Evolutionary conservation across 2,888 invertebrate species (phyloP).

Genomic region (Macrosoma leucophasiata): DNA sequence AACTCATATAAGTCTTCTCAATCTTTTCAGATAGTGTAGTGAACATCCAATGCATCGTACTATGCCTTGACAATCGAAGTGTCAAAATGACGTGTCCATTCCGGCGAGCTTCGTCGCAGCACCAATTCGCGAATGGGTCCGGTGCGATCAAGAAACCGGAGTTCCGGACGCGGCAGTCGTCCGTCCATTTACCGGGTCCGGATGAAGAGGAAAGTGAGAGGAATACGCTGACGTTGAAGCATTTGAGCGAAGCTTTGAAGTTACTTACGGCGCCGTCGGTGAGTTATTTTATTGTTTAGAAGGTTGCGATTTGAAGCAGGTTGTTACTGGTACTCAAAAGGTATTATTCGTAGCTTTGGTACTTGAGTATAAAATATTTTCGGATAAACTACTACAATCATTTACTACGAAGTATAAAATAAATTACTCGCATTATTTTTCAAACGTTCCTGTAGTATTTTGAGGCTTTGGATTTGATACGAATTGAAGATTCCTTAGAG

Average conservation of each 20-base stretch:
- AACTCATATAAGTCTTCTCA: slow-evolving; percentile 18
- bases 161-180: slow-evolving; percentile 78
- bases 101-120: slow-evolving; percentile 72
- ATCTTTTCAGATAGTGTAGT: slow-evolving; percentile 12
- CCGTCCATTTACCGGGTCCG: slow-evolving; percentile 77
- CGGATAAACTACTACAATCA: too few relatives aligned
- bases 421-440: too few relatives aligned
- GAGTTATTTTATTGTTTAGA: slow-evolving; percentile 45
- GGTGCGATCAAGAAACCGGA: slow-evolving; percentile 56
- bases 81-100: slow-evolving; percentile 73
- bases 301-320: too few relatives aligned
- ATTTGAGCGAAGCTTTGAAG: slow-evolving; percentile 87
- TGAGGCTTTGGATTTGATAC: too few relatives aligned
- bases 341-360: too few relatives aligned
- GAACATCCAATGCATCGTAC: slow-evolving; percentile 11
- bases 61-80: slow-evolving; percentile 26
- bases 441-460: too few relatives aligned
- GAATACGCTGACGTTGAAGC: slow-evolving; percentile 83
- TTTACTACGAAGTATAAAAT: too few relatives aligned
- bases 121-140: slow-evolving; percentile 70
- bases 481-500: too few relatives aligned
- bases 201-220: slow-evolving; percentile 78
- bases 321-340: too few relatives aligned
- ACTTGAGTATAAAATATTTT: too few relatives aligned
- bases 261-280: slow-evolving; percentile 89